Base-by-base conservation (phyloP, 2,888 invertebrate species). In the Cenopis cana region DNA sequence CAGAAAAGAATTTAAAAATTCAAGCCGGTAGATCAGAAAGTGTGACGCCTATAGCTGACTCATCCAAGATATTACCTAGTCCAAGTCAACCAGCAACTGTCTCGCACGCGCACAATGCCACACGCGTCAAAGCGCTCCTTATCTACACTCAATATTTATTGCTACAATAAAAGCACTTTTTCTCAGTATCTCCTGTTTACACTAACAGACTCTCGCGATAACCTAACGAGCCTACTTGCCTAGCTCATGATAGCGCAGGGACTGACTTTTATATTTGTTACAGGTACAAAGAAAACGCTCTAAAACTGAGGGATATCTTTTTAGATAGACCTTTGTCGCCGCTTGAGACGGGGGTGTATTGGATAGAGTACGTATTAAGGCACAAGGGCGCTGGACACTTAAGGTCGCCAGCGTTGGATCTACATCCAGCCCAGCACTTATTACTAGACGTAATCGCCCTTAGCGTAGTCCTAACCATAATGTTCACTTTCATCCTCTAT, bases 341-440 rank as follows among this genome's bases (percentile, higher is more conserved):
- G 0, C 76, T 95, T 72, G 95, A 95, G 36, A 94, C 94, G 29
- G 95, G 95, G 0, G 85, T 95, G 0, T 95, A 94, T 84, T 96
- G 95, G 95, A 93, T 94, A 62, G 95, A 96, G 81, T 95, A 95
- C 76, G 94, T 95, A 0, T 83, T 95, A 9, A 90, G 95, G 49
- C 94, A 95, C 76, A 92, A 93, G 69, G 95, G 95, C 0, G 94
- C 94, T 0, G 76, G 82, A 0, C 94, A 94, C 72, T 74, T 95
- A 33, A 85, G 93, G 52, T 93, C 93, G n/a, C 91, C 93, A 0
- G 93, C 93, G 0, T 83, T 93, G 1, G 93, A 94, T 70, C 82
- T 95, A 17, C 80, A 89, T 0, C 84, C 89, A 74, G 83, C 90
- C 38, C 94, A 95, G 89, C 87, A 90, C 77, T 78, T 91, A 20